Evolutionary conservation across 2,888 invertebrate genomes (phyloP).

Genomic region (Gryllus longicercus): DNA sequence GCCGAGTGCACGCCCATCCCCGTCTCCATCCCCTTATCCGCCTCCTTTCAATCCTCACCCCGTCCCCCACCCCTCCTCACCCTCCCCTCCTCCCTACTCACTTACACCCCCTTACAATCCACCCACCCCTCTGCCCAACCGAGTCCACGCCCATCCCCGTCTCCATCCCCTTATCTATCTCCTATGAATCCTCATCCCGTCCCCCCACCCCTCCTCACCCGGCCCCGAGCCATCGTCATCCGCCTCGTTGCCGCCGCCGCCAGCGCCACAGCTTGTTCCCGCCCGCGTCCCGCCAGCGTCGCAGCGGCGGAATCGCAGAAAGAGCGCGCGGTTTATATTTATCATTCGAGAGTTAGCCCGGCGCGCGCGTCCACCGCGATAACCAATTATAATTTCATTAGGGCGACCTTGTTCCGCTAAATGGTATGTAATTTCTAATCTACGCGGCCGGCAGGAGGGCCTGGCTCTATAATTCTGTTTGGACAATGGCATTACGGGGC

Average conservation of each 20-base stretch:
- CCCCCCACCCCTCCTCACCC: background rate
- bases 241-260: background rate
- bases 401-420: background rate
- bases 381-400: slow-evolving; percentile 17
- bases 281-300: background rate
- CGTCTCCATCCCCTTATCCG: background rate
- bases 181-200: background rate
- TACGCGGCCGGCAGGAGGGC: background rate
- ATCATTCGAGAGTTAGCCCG: background rate
- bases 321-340: background rate
- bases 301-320: background rate
- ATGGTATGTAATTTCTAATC: slow-evolving; percentile 10
- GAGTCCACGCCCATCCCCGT: background rate
- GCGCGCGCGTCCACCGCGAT: background rate
- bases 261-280: background rate
- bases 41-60: background rate
- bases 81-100: background rate
- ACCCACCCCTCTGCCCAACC: background rate
- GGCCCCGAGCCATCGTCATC: background rate
- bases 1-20: too few relatives aligned
- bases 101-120: background rate
- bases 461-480: slow-evolving; percentile 8
- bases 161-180: background rate
- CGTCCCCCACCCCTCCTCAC: background rate
- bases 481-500: background rate